These are phyloP conservation scores for Brachirus orientalis DNA, from an alignment of 2,113 vertebrate species.

Conservation along the genomic window DNA sequence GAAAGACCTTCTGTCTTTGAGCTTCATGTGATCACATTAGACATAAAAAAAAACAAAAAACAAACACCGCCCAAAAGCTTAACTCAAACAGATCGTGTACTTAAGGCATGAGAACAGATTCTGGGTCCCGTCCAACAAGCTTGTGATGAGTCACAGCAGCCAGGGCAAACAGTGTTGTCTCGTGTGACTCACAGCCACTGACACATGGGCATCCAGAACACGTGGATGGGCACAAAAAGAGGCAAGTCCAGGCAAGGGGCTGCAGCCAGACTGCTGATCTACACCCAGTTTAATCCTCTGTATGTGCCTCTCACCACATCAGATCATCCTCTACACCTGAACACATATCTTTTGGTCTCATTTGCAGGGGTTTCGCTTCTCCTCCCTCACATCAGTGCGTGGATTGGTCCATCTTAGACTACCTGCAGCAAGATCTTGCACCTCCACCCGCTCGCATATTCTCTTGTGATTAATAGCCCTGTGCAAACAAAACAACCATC, in stretches of 20 bases:
- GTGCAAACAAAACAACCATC: slow-evolving; percentile 52
- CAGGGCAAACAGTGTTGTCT: slow-evolving; percentile 65
- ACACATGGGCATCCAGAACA: slow-evolving; percentile 68
- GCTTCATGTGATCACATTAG: background rate
- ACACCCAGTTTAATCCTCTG: slow-evolving; percentile 47
- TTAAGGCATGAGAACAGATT: slow-evolving; percentile 62
- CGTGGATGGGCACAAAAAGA: slow-evolving; percentile 62
- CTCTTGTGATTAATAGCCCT: slow-evolving; percentile 47
- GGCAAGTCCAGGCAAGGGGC: slow-evolving; percentile 57
- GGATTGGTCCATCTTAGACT: slow-evolving; percentile 10
- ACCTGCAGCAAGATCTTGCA: slow-evolving; percentile 53
- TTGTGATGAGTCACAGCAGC: slow-evolving; percentile 63
- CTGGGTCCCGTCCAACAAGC: slow-evolving; percentile 46
- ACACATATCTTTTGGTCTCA: no score
- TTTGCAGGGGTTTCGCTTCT: background rate
- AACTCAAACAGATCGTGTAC: slow-evolving; percentile 53
- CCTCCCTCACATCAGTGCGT: background rate
- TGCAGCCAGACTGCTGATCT: slow-evolving; percentile 33
- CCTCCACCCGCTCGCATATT: slow-evolving; percentile 45
- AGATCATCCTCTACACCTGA: slow-evolving; percentile 12
- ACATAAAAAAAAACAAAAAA: slow-evolving; percentile 27
- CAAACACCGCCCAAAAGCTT: slow-evolving; percentile 9
- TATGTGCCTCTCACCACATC: slow-evolving; percentile 9
- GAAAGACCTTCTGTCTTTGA: background rate
- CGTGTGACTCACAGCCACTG: slow-evolving; percentile 66